Evolutionary conservation across 1,140 invertebrate genomes (phyloP), one percentile per base, ranked within the genome.

Genomic region (Eueides isabella): DNA sequence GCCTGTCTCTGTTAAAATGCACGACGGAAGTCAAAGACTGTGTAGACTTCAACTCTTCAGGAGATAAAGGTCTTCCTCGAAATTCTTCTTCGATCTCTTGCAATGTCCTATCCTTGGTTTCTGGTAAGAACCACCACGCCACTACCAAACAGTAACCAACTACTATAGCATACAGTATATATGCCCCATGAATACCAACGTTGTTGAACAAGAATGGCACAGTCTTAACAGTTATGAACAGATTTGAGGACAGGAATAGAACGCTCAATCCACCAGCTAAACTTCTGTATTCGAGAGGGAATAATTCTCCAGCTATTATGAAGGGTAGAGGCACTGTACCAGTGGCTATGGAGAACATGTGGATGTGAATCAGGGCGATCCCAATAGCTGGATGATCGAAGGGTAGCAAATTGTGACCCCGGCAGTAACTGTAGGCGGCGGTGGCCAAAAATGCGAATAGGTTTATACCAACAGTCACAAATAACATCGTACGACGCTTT

Each of bases 231-330:
- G 82, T 80, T 16, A 84, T 71, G 38, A 87, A 90, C 0, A 85
- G 79, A 35, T 80, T 81, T 19, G 74, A 68, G 14, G 85, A 85
- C 7, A 85, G 29, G 2, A 80, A 82, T n/a, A 84, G 72, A 1
- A 85, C 72, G 70, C 86, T 87, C 19, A 90, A 80, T 4, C 81
- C 82, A 5, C 83, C 82, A 35, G 85, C 86, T 28, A 90, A 67
- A 77, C 85, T 88, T 65, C 83, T 79, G 61, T 87, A 88, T 64
- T 86, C 80, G 6, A 87, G 62, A 26, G 88, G 88, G 55, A 88
- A 90, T 11, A 90, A 67, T 77, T 90, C 88, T 14, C 87, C 88
- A 31, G 84, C 82, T 31, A 90, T 90, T 0, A 88, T 80, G 19
- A 84, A 80, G 23, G 88, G 88, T 1, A 90, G 38, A 5, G 87